A percentile compares a stretch with the other conserved stretches of the same genome.
Evolutionary conservation across 2,888 invertebrate species (phyloP).

Genomic region (Drosophila colorata): DNA sequence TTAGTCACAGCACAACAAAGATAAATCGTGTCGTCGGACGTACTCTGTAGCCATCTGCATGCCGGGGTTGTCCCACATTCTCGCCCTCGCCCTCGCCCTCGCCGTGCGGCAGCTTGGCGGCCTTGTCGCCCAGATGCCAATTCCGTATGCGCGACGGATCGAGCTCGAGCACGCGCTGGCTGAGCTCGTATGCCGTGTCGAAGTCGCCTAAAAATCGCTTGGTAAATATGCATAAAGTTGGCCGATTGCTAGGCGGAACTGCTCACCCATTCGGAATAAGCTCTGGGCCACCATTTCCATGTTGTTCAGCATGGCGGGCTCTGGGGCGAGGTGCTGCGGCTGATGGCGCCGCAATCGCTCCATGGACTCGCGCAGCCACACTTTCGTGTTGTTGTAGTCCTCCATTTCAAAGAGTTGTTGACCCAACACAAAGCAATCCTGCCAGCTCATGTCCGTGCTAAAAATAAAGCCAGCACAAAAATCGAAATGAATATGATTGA

Average conservation of each 20-base stretch:
- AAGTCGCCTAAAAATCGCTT: conserved; percentile 66
- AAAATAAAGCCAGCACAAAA: conserved; percentile 59
- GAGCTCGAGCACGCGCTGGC: conserved; percentile 73
- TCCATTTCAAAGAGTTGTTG: conserved; percentile 95
- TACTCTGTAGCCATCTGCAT: conserved; percentile 59
- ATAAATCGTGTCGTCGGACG: conserved; percentile 22
- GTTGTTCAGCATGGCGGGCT: conserved; percentile 65
- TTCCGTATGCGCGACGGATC: conserved; percentile 71
- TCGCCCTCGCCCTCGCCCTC: conserved; percentile 17
- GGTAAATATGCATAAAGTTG: conserved; percentile 47
- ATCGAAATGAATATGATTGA: conserved; percentile 59
- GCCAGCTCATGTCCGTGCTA: conserved; percentile 90
- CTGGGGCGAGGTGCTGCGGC: conserved; percentile 85
- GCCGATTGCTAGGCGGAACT: conserved; percentile 26
- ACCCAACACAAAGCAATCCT: conserved; percentile 98
- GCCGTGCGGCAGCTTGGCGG: conserved; percentile 16
- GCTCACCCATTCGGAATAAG: conserved; percentile 78
- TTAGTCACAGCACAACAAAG: conserved; percentile 20
- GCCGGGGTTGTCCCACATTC: conserved; percentile 29
- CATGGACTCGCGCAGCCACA: conserved; percentile 97
- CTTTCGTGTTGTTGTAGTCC: conserved; percentile 95
- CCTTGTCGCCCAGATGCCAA: conserved; percentile 68
- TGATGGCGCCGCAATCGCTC: conserved; percentile 89
- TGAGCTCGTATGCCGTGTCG: conserved; percentile 72
- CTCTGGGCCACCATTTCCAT: conserved; percentile 78